These are phyloP conservation scores for Neuroscelio doddi DNA, from an alignment of 2,888 invertebrate genomes.

Conservation along the genomic window DNA sequence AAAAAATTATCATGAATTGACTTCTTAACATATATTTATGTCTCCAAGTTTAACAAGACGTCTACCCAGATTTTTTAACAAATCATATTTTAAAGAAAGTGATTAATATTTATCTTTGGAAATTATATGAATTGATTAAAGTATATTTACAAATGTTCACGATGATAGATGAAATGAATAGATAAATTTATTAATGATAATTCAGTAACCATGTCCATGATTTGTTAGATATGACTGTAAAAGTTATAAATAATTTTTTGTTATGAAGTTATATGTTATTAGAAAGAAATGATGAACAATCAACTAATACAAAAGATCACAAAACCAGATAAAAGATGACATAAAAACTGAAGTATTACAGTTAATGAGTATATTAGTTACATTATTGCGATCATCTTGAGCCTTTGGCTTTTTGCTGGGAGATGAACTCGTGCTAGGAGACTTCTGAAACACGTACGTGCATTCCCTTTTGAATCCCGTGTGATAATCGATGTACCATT, in stretches of 20 bases:
- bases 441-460: constrained; percentile 71
- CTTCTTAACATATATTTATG: too few species aligned
- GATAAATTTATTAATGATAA: too few species aligned
- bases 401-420: constrained; percentile 71
- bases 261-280: constrained; percentile 11
- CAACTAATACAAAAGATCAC: background rate
- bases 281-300: constrained; percentile 14
- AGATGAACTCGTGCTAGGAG: constrained; percentile 70
- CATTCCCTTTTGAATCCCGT: constrained; percentile 61
- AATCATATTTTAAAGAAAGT: too few species aligned
- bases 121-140: too few species aligned
- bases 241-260: background rate
- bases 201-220: background rate
- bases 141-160: too few species aligned
- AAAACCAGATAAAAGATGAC: constrained; percentile 28
- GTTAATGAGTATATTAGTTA: constrained; percentile 59
- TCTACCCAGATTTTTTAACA: too few species aligned
- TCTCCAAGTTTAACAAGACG: too few species aligned
- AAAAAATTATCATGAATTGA: too few species aligned
- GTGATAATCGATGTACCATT: constrained; percentile 50
- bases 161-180: too few species aligned
- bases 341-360: constrained; percentile 64
- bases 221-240: background rate
- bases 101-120: too few species aligned
- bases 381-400: constrained; percentile 70